Conservation (phyloP, 1,140 invertebrate species). For the Micrasema longulum region DNA sequence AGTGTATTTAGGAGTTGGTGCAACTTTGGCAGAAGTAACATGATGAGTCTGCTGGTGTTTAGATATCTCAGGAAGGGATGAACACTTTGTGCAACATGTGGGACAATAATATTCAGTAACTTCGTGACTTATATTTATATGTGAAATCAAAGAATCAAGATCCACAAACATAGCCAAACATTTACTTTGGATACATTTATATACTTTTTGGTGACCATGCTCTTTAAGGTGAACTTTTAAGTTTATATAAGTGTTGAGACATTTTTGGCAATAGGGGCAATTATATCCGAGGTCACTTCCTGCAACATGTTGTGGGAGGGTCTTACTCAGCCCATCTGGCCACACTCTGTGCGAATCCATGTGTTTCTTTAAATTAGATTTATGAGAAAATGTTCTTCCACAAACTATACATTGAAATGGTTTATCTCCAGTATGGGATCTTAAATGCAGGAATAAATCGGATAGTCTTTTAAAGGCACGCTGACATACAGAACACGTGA, state of each 20-base stretch:
- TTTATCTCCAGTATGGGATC: slow-evolving; percentile 55
- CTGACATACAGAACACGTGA: slow-evolving; percentile 54
- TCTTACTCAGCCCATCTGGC: slow-evolving; percentile 57
- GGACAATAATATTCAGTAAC: slow-evolving; percentile 71
- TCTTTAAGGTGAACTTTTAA: slow-evolving; percentile 57
- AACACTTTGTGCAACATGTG: slow-evolving; percentile 69
- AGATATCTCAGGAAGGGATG: slow-evolving; percentile 69
- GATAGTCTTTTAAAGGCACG: slow-evolving; percentile 56
- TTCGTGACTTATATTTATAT: slow-evolving; percentile 56
- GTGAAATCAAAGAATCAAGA: slow-evolving; percentile 56
- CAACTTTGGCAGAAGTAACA: slow-evolving; percentile 55
- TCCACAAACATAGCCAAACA: slow-evolving; percentile 56
- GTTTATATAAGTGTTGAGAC: slow-evolving; percentile 55
- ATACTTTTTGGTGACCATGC: slow-evolving; percentile 57
- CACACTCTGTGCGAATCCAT: slow-evolving; percentile 57
- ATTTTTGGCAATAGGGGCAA: slow-evolving; percentile 56
- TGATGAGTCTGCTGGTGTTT: slow-evolving; percentile 70
- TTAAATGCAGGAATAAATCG: slow-evolving; percentile 54
- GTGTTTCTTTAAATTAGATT: slow-evolving; percentile 59
- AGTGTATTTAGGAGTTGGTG: slow-evolving; percentile 57
- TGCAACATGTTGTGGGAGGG: slow-evolving; percentile 54
- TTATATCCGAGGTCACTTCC: slow-evolving; percentile 55
- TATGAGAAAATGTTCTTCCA: slow-evolving; percentile 58
- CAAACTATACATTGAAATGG: slow-evolving; percentile 59
- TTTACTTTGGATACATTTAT: slow-evolving; percentile 57